Conservation (phyloP, 1,140 invertebrate genomes). For the Pseudomyrmex dendroicus region DNA sequence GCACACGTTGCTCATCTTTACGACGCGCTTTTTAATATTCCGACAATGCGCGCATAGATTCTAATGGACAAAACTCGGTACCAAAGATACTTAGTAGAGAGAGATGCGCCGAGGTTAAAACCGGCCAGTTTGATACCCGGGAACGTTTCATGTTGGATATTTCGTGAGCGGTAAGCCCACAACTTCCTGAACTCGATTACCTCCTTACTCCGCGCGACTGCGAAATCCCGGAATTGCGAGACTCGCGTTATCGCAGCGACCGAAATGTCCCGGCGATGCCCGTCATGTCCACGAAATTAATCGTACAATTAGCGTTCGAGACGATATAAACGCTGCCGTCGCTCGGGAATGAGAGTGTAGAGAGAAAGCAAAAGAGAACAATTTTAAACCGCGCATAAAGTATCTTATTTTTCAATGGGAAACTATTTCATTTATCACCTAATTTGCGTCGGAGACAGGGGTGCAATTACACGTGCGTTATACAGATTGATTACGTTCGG, state of each 20-base stretch:
- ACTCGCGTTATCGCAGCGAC: not conserved
- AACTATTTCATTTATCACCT: not conserved
- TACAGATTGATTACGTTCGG: conserved; percentile 23
- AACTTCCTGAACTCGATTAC: conserved; percentile 32
- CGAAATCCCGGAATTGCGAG: conserved; percentile 10
- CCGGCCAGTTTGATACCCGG: not conserved
- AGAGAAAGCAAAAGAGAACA: too few species aligned
- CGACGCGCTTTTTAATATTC: conserved; percentile 59
- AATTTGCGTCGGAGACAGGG: not conserved
- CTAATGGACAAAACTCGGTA: conserved; percentile 53
- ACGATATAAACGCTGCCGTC: not conserved
- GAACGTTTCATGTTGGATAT: conserved; percentile 20
- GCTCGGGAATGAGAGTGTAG: not conserved
- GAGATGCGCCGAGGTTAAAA: not conserved
- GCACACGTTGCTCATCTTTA: conserved; percentile 32
- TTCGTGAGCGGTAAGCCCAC: conserved; percentile 26
- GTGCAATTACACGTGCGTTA: conserved; percentile 23
- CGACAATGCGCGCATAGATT: conserved; percentile 60
- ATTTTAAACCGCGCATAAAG: not conserved
- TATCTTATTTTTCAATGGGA: not conserved
- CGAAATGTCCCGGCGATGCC: not conserved
- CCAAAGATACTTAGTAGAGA: not conserved
- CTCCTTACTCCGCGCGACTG: not conserved
- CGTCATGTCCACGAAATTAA: conserved; percentile 36
- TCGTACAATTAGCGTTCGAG: conserved; percentile 19